Base-by-base conservation (phyloP, 1,140 invertebrate species). In the Scaptodrosophila lebanonensis region DNA sequence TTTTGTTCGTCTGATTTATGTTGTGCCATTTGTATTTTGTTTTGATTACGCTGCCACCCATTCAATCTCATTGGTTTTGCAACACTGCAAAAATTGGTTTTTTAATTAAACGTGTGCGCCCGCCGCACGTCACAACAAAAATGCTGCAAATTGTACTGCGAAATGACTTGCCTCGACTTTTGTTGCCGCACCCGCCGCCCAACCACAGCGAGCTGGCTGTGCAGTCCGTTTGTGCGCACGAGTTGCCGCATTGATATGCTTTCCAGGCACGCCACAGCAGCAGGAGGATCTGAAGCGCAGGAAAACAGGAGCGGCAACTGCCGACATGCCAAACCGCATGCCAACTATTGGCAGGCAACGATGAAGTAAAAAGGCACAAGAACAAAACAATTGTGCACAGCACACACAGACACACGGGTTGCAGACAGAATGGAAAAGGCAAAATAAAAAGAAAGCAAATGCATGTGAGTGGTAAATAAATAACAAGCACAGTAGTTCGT, bases 41-140 rank as follows among this genome's bases (percentile, higher is more conserved):
- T 53, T 53, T 57, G 47, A 44, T 40, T 22, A 47, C 50, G 32
- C 20, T 44, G 44, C 39, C 38, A 53, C 30, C 66, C 60, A 70
- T 63, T 67, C 73, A 75, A 35, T 61, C 69, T 52, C 61, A 57
- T 27, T 51, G n/a, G n/a, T n/a, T n/a, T n/a, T n/a, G n/a, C n/a
- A n/a, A n/a, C 44, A 38, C 47, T 48, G 60, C 50, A 57, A 32
- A 73, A 73, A 77, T 79, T 73, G 73, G 54, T 72, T 73, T 77
- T 77, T 77, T 77, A 77, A 77, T 77, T 77, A 77, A 77, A 70
- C 64, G 51, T n/a, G n/a, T n/a, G n/a, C n/a, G n/a, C n/a, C n/a
- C n/a, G n/a, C n/a, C n/a, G n/a, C n/a, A n/a, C n/a, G n/a, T n/a
- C n/a, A n/a, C n/a, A 57, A 61, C 54, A 35, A 42, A 45, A 35